phyloP scores from a whole-genome alignment of 2,113 vertebrate species.

The Meriones unguiculatus region DNA sequence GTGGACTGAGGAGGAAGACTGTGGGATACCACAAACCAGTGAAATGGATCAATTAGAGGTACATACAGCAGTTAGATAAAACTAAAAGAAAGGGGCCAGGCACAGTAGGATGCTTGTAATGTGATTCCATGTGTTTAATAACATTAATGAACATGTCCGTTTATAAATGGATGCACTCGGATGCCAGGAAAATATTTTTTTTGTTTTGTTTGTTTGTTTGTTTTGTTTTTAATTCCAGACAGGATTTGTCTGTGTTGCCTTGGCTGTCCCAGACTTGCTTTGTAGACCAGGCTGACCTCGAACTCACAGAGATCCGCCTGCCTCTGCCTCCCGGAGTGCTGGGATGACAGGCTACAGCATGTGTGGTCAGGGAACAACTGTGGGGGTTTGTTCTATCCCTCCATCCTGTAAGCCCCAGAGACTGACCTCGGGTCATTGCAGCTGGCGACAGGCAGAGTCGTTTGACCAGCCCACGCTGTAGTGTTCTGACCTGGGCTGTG shows the following conservation, averaged over 20 bases:
- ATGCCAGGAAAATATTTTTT: background rate
- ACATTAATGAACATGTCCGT: background rate
- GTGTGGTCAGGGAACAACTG: background rate
- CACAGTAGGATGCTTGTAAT: background rate
- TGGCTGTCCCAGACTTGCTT: too few species aligned
- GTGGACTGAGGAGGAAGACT: background rate
- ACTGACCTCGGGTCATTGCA: background rate
- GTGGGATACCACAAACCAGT: background rate
- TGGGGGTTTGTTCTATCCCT: background rate
- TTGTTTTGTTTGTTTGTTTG: too few species aligned
- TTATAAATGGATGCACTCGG: background rate
- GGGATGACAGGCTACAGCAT: too few species aligned
- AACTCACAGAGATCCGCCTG: too few species aligned
- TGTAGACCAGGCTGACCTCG: too few species aligned
- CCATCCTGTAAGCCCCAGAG: background rate
- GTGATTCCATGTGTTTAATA: background rate
- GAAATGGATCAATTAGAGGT: background rate
- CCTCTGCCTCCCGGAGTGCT: too few species aligned
- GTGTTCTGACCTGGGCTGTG: background rate
- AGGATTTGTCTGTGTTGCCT: too few species aligned
- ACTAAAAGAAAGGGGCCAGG: background rate
- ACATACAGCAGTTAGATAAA: background rate
- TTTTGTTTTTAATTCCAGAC: too few species aligned
- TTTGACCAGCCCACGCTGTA: background rate
- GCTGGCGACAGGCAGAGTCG: background rate